phyloP scores from a whole-genome alignment of 2,113 vertebrate genomes.

The Caretta caretta region DNA sequence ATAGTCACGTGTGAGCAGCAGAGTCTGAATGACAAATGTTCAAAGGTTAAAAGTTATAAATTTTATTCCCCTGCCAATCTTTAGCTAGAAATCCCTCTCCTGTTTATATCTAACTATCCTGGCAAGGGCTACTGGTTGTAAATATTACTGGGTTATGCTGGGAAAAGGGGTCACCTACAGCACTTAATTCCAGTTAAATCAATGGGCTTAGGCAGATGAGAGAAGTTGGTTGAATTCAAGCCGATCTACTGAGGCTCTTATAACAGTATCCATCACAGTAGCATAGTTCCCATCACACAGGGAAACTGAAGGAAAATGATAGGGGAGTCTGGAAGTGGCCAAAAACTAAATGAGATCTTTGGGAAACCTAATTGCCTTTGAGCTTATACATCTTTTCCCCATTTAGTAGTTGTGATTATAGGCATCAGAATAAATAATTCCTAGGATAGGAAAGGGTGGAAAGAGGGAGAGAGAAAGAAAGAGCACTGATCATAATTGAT shows the following conservation, averaged over 20 bases:
- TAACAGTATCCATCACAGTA: neutral
- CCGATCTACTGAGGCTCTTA: neutral
- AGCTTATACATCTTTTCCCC: neutral
- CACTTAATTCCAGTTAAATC: neutral
- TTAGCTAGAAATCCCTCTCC: neutral
- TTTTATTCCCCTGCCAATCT: constrained; percentile 23
- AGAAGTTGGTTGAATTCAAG: neutral
- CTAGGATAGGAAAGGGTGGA: neutral
- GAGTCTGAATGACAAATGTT: constrained; percentile 71
- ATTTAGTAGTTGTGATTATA: neutral
- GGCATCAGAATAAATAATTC: neutral
- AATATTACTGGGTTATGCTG: neutral
- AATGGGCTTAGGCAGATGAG: neutral
- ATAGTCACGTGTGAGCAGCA: constrained; percentile 14
- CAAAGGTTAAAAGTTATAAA: constrained; percentile 69
- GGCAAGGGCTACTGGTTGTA: neutral
- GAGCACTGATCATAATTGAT: neutral
- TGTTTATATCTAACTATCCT: neutral
- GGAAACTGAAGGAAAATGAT: neutral
- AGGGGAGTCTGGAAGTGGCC: neutral
- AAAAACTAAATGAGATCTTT: neutral
- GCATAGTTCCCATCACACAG: neutral
- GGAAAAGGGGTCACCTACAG: neutral
- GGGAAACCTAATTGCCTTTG: neutral
- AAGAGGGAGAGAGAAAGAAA: neutral